These are phyloP conservation scores for Threskiornis aethiopicus DNA, from an alignment of 2,797 vertebrate species.

Conservation along the genomic window DNA sequence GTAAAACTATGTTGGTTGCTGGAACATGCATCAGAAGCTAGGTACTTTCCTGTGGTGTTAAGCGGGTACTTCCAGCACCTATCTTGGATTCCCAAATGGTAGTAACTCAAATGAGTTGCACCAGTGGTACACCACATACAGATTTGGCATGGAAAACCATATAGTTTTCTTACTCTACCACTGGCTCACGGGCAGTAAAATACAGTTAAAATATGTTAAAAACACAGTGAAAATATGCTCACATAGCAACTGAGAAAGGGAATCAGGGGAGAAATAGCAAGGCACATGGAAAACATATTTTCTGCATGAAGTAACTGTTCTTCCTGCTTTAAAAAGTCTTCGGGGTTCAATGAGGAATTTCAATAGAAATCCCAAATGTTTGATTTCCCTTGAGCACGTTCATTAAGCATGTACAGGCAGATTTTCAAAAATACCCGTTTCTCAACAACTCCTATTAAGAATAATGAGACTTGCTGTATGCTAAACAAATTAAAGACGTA, in stretches of 20 bases:
- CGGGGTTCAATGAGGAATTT: conserved; percentile 20
- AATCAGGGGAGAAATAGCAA: background rate
- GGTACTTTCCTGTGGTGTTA: background rate
- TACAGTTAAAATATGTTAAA: background rate
- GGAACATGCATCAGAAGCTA: background rate
- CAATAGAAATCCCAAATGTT: conserved; percentile 20
- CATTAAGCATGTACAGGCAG: conserved; percentile 27
- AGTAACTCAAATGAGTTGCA: background rate
- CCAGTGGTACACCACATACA: background rate
- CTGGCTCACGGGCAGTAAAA: background rate
- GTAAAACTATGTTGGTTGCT: background rate
- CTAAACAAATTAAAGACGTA: conserved; percentile 13
- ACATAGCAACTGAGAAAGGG: background rate
- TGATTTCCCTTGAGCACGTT: conserved; percentile 9
- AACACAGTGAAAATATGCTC: background rate
- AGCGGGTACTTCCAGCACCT: background rate
- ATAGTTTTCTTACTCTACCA: background rate
- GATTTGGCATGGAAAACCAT: background rate
- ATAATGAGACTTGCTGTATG: background rate
- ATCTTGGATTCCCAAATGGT: background rate
- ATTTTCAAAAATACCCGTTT: background rate
- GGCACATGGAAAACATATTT: conserved; percentile 7
- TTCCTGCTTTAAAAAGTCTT: background rate
- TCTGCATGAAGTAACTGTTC: conserved; percentile 19
- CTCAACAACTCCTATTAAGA: conserved; percentile 1